These are phyloP conservation scores for Melanophora roralis DNA, from an alignment of 2,888 invertebrate species.

Conservation along the genomic window DNA sequence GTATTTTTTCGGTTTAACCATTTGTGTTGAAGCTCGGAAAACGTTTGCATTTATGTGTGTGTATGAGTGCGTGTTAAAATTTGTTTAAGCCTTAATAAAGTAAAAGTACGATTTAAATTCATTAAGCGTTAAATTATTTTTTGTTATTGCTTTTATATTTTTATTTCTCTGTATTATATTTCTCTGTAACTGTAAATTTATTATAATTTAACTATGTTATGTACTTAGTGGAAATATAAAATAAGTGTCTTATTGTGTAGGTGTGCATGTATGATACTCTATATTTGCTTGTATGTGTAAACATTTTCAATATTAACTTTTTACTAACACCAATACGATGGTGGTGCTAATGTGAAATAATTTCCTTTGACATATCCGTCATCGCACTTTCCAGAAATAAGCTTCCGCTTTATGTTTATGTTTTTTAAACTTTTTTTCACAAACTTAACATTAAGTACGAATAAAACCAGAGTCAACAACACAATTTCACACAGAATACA, in stretches of 20 bases:
- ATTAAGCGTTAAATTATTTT: not conserved
- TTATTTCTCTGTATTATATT: not conserved
- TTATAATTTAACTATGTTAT: slow-evolving; percentile 42
- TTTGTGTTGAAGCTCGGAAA: slow-evolving; percentile 35
- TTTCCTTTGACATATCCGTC: slow-evolving; percentile 62
- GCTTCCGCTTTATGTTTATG: slow-evolving; percentile 41
- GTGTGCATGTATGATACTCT: not conserved
- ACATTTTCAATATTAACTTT: slow-evolving; percentile 45
- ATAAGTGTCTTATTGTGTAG: not conserved
- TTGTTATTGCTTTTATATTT: not conserved
- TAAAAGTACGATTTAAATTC: not conserved
- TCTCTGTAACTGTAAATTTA: slow-evolving; percentile 44
- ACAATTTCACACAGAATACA: slow-evolving; percentile 18
- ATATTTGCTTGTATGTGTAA: slow-evolving; percentile 23
- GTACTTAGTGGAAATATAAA: slow-evolving; percentile 25
- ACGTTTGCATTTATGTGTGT: not conserved
- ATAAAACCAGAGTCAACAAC: slow-evolving; percentile 35
- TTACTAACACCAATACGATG: slow-evolving; percentile 55
- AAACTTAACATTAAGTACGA: slow-evolving; percentile 36
- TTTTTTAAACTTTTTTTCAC: not conserved
- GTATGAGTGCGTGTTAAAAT: not conserved
- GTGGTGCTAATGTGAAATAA: slow-evolving; percentile 63
- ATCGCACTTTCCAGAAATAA: slow-evolving; percentile 46
- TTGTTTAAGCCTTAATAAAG: not conserved
- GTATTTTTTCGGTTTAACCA: slow-evolving; percentile 7